These are phyloP conservation scores for Bicyclus anynana DNA, from an alignment of 1,140 invertebrate species.

Conservation along the genomic window DNA sequence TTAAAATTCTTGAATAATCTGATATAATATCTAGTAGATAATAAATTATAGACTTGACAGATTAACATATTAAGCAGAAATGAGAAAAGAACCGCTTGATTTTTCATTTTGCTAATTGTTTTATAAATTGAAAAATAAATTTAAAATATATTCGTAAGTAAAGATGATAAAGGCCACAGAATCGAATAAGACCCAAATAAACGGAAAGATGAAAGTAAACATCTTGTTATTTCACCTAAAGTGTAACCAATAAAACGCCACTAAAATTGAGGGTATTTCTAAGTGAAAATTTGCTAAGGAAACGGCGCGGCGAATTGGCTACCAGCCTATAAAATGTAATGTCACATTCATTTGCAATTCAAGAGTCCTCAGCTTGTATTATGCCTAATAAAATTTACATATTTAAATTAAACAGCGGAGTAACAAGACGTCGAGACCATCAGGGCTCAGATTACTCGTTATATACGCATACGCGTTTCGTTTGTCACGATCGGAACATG, in stretches of 20 bases:
- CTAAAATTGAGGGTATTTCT: constrained; percentile 45
- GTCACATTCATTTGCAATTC: constrained; percentile 75
- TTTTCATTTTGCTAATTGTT: too few species aligned
- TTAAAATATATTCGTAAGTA: neutral
- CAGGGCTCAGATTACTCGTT: constrained; percentile 48
- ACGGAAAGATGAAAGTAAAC: constrained; percentile 18
- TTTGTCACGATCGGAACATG: constrained; percentile 22
- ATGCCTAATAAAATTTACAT: constrained; percentile 76
- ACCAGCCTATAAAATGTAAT: constrained; percentile 71
- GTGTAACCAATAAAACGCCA: constrained; percentile 30
- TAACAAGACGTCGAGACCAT: constrained; percentile 69
- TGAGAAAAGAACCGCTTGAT: too few species aligned
- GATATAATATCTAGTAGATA: too few species aligned
- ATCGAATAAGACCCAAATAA: constrained; percentile 2
- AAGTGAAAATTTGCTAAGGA: constrained; percentile 71
- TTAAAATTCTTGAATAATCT: too few species aligned
- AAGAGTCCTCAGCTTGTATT: constrained; percentile 70
- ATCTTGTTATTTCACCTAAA: constrained; percentile 62
- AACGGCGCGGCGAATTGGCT: constrained; percentile 67
- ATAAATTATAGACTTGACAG: too few species aligned
- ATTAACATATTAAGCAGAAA: too few species aligned
- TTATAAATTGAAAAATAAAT: neutral
- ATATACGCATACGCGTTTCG: constrained; percentile 42
- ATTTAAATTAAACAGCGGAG: constrained; percentile 74
- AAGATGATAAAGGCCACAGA: neutral